These are phyloP conservation scores for Danio jaintianensis DNA, from an alignment of 2,797 vertebrate genomes.

Conservation along the genomic window DNA sequence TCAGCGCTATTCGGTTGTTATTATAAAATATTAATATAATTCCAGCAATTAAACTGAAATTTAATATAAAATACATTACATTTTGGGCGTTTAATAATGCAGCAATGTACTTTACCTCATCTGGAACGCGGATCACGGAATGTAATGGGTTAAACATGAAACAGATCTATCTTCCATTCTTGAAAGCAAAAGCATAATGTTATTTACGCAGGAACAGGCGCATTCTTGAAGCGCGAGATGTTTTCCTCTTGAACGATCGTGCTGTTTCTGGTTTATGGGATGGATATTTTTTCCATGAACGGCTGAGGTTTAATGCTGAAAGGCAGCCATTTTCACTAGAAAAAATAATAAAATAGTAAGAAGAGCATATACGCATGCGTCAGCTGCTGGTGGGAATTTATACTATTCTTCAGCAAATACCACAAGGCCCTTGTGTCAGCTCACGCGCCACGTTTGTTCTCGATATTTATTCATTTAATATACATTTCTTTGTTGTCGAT, in stretches of 20 bases:
- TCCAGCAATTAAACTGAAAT: neutral
- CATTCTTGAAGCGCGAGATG: slow-evolving; percentile 33
- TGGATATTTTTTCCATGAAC: slow-evolving; percentile 59
- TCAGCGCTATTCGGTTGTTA: neutral
- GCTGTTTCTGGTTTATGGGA: slow-evolving; percentile 53
- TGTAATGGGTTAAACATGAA: slow-evolving; percentile 76
- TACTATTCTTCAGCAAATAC: slow-evolving; percentile 37
- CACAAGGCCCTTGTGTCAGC: slow-evolving; percentile 2
- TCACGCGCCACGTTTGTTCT: neutral
- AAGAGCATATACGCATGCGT: slow-evolving; percentile 76
- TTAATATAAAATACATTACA: neutral
- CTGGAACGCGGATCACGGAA: slow-evolving; percentile 71
- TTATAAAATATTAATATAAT: neutral
- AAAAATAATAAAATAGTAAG: slow-evolving; percentile 75
- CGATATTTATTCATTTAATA: neutral
- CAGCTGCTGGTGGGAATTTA: slow-evolving; percentile 61
- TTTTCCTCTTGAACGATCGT: slow-evolving; percentile 19
- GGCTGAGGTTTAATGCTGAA: slow-evolving; percentile 74
- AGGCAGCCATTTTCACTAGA: slow-evolving; percentile 83
- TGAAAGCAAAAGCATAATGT: slow-evolving; percentile 68
- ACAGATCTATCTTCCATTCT: slow-evolving; percentile 72
- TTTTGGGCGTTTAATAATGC: slow-evolving; percentile 1
- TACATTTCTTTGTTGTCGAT: neutral
- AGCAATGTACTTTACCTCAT: slow-evolving; percentile 73
- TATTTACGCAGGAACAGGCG: slow-evolving; percentile 54